Percentiles rank a stretch among this genome's conserved stretches.
These are phyloP conservation scores for Eurosta solidaginis DNA, from an alignment of 1,140 invertebrate genomes.

Conservation along the genomic window DNA sequence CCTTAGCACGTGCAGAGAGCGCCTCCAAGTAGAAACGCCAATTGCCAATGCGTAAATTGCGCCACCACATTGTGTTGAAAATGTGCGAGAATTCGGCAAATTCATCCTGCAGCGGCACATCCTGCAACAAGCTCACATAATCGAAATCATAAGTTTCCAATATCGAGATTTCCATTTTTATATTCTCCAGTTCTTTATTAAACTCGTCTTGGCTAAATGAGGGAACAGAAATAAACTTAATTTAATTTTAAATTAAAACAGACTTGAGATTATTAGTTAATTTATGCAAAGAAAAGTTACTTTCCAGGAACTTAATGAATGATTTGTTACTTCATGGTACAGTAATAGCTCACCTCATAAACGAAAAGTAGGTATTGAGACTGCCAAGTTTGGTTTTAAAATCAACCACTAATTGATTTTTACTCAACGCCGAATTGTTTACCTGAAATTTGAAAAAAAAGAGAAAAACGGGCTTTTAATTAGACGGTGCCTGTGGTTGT, in stretches of 20 bases:
- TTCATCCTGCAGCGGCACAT: neutral
- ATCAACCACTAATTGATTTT: neutral
- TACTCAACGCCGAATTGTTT: neutral
- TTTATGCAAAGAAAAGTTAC: too few species aligned
- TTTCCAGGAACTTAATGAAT: too few species aligned
- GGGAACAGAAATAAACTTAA: too few species aligned
- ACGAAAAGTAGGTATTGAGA: conserved; percentile 3
- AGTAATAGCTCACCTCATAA: neutral
- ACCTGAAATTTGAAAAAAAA: neutral
- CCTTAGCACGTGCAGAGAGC: neutral
- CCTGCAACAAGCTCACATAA: conserved; percentile 2
- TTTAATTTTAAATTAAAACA: too few species aligned
- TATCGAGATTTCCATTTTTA: neutral
- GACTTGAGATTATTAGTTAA: too few species aligned
- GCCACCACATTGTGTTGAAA: conserved; percentile 28
- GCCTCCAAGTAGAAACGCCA: conserved; percentile 16
- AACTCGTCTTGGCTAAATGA: neutral
- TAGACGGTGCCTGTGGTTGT: too few species aligned
- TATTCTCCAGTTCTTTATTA: neutral
- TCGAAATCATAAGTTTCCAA: neutral
- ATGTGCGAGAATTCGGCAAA: conserved; percentile 9
- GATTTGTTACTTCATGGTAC: too few species aligned
- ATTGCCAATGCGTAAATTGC: conserved; percentile 23
- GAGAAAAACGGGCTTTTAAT: too few species aligned
- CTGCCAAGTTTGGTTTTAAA: conserved; percentile 1